Percentiles rank a stretch among this genome's conserved stretches.
phyloP scores from a whole-genome alignment of 2,113 vertebrate genomes.

The Semicossyphus pulcher region DNA sequence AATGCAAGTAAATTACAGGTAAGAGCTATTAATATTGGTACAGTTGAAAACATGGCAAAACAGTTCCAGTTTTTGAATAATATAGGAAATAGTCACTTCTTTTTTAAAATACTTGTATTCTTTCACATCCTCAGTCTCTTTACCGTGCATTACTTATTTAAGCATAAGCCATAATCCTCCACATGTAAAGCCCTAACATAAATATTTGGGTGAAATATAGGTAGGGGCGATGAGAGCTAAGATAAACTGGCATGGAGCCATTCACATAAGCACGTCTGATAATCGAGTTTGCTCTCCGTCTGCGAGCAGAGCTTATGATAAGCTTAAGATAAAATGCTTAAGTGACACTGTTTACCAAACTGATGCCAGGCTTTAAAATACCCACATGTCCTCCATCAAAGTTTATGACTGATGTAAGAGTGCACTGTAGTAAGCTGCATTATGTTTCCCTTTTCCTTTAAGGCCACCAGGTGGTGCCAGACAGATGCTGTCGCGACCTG shows the following conservation, averaged over 20 bases:
- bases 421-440: background rate
- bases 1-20: background rate
- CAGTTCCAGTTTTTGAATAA: too few species aligned
- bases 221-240: slow-evolving; percentile 7
- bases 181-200: slow-evolving; percentile 10
- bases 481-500: background rate
- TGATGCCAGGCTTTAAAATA: slow-evolving; percentile 19
- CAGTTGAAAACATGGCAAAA: too few species aligned
- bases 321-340: slow-evolving; percentile 31
- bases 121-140: background rate
- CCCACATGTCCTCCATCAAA: background rate
- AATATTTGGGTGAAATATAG: slow-evolving; percentile 46
- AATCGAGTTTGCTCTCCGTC: background rate
- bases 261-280: background rate
- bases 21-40: background rate
- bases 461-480: slow-evolving; percentile 74
- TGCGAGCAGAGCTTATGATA: slow-evolving; percentile 18
- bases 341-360: slow-evolving; percentile 39
- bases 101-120: background rate
- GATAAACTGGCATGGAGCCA: slow-evolving; percentile 10
- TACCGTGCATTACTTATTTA: background rate
- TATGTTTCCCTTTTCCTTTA: background rate
- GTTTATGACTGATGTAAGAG: slow-evolving; percentile 3
- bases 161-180: background rate
- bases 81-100: too few species aligned